Conservation (phyloP, 2,113 vertebrate genomes). For the Callipepla squamata region DNA sequence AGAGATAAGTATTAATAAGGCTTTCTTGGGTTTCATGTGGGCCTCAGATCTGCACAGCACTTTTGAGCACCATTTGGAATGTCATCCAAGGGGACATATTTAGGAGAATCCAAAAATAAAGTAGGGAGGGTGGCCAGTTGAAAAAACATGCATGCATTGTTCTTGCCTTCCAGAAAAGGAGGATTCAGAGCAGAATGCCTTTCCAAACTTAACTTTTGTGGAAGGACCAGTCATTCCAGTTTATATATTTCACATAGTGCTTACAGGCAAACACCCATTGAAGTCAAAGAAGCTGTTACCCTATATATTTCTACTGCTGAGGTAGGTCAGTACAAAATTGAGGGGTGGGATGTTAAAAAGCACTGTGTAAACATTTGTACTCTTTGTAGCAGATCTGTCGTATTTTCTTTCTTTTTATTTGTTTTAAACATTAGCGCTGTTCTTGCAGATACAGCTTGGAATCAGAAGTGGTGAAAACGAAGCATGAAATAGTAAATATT, state of each 20-base stretch:
- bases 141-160: neutral
- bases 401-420: neutral
- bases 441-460: neutral
- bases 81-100: neutral
- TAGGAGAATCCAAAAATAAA: neutral
- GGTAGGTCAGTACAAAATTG: neutral
- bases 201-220: neutral
- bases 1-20: neutral
- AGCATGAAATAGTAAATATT: slow-evolving; percentile 38
- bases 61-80: neutral
- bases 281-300: neutral
- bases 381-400: neutral
- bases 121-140: neutral
- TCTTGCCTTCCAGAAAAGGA: neutral
- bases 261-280: neutral
- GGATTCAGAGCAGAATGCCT: neutral
- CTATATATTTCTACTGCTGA: neutral
- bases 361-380: neutral
- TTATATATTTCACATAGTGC: neutral
- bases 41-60: neutral
- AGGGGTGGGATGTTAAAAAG: neutral
- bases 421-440: neutral
- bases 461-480: neutral
- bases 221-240: neutral
- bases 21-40: neutral